Base-by-base conservation (phyloP, 1,140 invertebrate genomes). In the Bombus haemorrhoidalis region DNA sequence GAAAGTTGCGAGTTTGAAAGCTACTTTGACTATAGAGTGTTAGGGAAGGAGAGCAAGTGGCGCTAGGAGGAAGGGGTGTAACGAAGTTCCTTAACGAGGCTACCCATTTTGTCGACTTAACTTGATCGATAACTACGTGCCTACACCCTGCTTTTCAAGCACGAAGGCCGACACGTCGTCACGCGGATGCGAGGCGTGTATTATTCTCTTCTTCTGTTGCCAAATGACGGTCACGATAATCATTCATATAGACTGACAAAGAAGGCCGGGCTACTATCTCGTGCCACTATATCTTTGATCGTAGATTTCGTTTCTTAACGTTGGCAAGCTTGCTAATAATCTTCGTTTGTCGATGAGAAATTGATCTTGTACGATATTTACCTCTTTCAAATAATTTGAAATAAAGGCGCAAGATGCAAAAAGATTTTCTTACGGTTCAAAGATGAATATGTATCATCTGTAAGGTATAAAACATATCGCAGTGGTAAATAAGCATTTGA, bases 61-160 rank as follows among this genome's bases (percentile, higher is more conserved):
- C 72, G n/a, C 47, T 43, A 47, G 76, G 59, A 41, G 77, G 81
- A 39, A 81, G 84, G 73, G 84, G 71, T 76, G 89, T 92, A 93
- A 92, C 91, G 90, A 93, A 94, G 91, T 94, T 94, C 85, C 91
- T 92, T 94, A 93, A 93, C 93, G 92, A 93, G 92, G 91, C 92
- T 92, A 92, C 91, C 92, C 91, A 91, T 92, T 92, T 91, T 88
- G 91, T 88, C 92, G 91, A 91, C 89, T 90, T 90, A 90, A 90
- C 88, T 90, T 92, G 91, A 93, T 93, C 92, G 92, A 93, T 93
- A 93, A 92, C 92, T 92, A 86, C 88, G 92, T 90, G 85, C 79
- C 88, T 90, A 87, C 89, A 85, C 81, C 74, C 82, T 83, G 89
- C 88, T 85, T 87, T 90, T 87, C 88, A 90, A 71, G 68, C 79